Base-by-base conservation (phyloP, 2,888 invertebrate species). In the Sphaerophoria taeniata region DNA sequence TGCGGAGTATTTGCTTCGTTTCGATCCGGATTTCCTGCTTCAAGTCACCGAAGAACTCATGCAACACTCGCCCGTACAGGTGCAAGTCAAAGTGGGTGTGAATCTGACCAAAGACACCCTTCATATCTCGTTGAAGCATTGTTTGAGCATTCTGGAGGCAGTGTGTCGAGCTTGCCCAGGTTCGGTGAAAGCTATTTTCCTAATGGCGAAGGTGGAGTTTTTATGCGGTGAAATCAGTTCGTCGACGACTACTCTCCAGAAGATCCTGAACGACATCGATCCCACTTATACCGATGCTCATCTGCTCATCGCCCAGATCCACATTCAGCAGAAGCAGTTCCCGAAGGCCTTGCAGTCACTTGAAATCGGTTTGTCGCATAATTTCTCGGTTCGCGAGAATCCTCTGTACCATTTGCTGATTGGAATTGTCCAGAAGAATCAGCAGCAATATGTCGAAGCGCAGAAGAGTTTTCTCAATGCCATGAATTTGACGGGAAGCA, bases 321-420 rank as follows among this genome's bases (percentile, higher is more conserved):
- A 96, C 87, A 94, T 97, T 6, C 94, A 95, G 77, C 94, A 95
- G 89, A 93, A 94, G 49, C 93, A 94, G 58, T 96, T 94, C 88
- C 94, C 95, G 16, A 94, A 96, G 89, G 98, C 98, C 0, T 94
- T 96, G 11, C 97, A 98, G 90, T 95, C 95, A 73, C 93, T 99
- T 58, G 98, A 99, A 92, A 94, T 96, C 87, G 98, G 97, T 75
- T 93, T 99, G 12, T 98, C 98, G 89, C 96, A 97, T 89, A 97
- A 98, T 91, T 98, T 99, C 90, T 96, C 97, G 92, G 96, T 99
- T 0, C 93, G 98, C 87, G 98, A 98, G 81, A 96, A 97, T 91
- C 97, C 98, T 0, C 93, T 98, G 90, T 99, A 97, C 90, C 97
- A 98, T 92, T 94, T 98, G 84, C 94, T 98, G 0, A 94, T 95